Evolutionary conservation across 1,140 invertebrate genomes (phyloP), one percentile per base, ranked within the genome.

Genomic region (Caenorhabditis tropicalis): DNA sequence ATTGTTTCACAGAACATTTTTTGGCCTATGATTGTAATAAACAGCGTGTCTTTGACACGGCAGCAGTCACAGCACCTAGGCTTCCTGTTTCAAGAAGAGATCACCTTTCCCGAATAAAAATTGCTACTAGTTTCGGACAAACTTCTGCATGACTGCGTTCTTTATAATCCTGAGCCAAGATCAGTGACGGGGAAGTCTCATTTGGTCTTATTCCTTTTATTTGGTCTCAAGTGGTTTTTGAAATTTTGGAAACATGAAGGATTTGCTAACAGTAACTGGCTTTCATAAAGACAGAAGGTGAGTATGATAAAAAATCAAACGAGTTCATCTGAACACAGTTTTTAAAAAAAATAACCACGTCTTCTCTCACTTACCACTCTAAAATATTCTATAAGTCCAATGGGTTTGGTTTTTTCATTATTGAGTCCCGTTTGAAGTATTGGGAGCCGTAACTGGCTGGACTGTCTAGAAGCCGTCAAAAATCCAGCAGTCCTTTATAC

Each of bases 11-110:
- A 43, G 36, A 74, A 43, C 65, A 74, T 27, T 19, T 39, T 16
- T 74, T 74, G 12, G 48, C 19, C 19, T 36, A n/a, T 74, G 65
- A 74, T 74, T 74, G 65, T 74, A 74, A 74, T 74, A 46, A 39
- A 74, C 65, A 46, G 36, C 65, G 21, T 43, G 36, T 74, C 36
- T 74, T 74, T 43, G 36, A 46, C 33, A 2, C 65, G 33, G 43
- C 33, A 33, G 16, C 58, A 33, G 7, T 65, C 21, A 12, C 36
- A 74, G 36, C 65, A 43, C 33, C 36, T 74, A 5, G 53, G 6
- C 10, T 12, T 27, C 29, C 19, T 43, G 58, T 36, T 65, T 65
- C 31, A 39, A 36, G 24, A 65, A 65, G 9, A 60, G 31, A 65
- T 36, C 1, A 74, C 29, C 19, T 33, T 65, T 36, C 29, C 29